Evolutionary conservation across 2,797 vertebrate species (phyloP).

Genomic region (Jordanella pulchra): DNA sequence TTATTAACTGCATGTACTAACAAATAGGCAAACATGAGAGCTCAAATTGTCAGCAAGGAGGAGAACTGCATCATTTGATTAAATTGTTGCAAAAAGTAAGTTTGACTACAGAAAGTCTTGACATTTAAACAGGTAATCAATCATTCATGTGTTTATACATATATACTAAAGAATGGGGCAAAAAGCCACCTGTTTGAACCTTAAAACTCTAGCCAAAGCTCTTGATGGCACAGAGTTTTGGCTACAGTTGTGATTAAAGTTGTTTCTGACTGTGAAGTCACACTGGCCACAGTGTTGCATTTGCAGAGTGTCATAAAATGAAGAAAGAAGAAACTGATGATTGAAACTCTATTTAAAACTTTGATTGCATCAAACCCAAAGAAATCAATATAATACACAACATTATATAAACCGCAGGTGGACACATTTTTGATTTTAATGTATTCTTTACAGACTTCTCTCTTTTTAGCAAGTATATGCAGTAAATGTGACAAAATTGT

Average conservation of each 20-base stretch:
- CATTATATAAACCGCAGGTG: neutral
- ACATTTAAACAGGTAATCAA: neutral
- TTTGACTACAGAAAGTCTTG: neutral
- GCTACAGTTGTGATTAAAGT: too few relatives aligned
- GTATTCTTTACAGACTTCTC: neutral
- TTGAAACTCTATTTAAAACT: neutral
- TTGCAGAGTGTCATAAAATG: neutral
- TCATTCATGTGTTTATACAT: too few relatives aligned
- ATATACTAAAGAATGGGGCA: too few relatives aligned
- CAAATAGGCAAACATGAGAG: too few relatives aligned
- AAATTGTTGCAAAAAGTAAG: neutral
- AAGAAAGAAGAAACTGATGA: neutral
- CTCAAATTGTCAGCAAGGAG: too few relatives aligned
- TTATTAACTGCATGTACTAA: too few relatives aligned
- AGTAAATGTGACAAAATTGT: neutral
- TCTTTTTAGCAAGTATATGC: neutral
- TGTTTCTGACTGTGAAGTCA: too few relatives aligned
- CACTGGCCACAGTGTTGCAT: neutral
- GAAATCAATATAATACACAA: neutral
- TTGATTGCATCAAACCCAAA: neutral
- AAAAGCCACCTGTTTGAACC: too few relatives aligned
- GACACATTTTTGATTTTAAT: neutral
- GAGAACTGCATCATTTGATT: neutral
- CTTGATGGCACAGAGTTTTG: too few relatives aligned
- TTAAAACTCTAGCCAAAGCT: too few relatives aligned